Percentiles rank a stretch among this genome's conserved stretches.
These are phyloP conservation scores for Notiomystis cincta DNA, from an alignment of 2,113 vertebrate genomes.

Conservation along the genomic window DNA sequence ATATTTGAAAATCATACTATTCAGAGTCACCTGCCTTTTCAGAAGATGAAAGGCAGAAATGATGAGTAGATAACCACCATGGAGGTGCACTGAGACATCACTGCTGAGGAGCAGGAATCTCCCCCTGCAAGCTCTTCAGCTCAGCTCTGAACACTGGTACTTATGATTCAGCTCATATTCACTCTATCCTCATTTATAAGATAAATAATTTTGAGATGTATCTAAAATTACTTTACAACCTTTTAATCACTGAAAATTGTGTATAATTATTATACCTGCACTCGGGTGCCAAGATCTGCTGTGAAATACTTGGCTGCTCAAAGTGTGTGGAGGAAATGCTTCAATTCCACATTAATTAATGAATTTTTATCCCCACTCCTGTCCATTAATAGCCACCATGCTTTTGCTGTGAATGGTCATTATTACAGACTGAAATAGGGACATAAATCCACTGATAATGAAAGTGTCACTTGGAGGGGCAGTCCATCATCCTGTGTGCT, in stretches of 20 bases:
- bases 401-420: constrained; percentile 84
- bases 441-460: constrained; percentile 92
- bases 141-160: background rate
- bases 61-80: background rate
- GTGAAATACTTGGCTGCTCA: constrained; percentile 73
- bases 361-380: constrained; percentile 77
- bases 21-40: background rate
- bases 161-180: constrained; percentile 53
- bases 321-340: constrained; percentile 71
- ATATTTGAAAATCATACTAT: background rate
- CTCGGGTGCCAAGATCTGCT: constrained; percentile 70
- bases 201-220: constrained; percentile 77
- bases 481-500: constrained; percentile 79
- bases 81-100: background rate
- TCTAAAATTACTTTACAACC: constrained; percentile 77
- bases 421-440: constrained; percentile 90
- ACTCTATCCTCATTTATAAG: constrained; percentile 70
- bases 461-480: constrained; percentile 89
- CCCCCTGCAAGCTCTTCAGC: background rate
- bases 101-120: background rate
- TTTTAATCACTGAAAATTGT: constrained; percentile 79
- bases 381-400: constrained; percentile 84
- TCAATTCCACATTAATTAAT: constrained; percentile 85
- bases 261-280: constrained; percentile 77
- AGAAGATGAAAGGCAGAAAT: background rate